Conservation (phyloP, 1,140 invertebrate species). For the Pogonomyrmex californicus region DNA sequence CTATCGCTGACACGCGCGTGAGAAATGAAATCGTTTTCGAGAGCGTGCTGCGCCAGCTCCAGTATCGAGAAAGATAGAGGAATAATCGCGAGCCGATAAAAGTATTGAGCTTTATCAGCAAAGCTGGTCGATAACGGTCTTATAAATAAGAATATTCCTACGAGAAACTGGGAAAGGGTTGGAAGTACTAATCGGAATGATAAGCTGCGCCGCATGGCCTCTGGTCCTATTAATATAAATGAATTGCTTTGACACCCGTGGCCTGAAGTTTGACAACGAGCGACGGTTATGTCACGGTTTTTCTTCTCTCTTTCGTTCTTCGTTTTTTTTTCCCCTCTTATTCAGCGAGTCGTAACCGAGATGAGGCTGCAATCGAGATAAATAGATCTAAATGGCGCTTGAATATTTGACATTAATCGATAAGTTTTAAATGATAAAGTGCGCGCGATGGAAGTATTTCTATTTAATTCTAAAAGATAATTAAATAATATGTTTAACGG, state of each 20-base stretch:
- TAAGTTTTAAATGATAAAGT: not conserved
- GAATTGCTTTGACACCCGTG: slow-evolving; percentile 75
- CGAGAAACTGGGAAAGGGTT: slow-evolving; percentile 3
- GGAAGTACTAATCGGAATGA: slow-evolving; percentile 70
- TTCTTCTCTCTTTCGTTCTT: not conserved
- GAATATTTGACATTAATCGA: not conserved
- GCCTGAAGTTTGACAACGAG: not conserved
- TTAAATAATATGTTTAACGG: not conserved
- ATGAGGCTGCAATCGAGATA: not conserved
- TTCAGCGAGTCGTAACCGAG: not conserved
- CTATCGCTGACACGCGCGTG: slow-evolving; percentile 20
- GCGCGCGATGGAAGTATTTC: too few relatives aligned
- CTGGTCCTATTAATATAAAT: slow-evolving; percentile 79
- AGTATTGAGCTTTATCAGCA: slow-evolving; percentile 66
- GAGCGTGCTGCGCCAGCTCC: slow-evolving; percentile 16
- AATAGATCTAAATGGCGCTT: not conserved
- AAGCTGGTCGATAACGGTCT: slow-evolving; percentile 66
- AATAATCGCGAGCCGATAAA: slow-evolving; percentile 71
- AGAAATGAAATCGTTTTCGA: slow-evolving; percentile 64
- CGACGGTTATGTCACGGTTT: not conserved
- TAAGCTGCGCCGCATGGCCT: slow-evolving; percentile 64
- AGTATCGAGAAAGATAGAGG: slow-evolving; percentile 55
- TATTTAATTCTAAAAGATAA: too few relatives aligned
- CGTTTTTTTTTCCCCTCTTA: not conserved
- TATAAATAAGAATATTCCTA: slow-evolving; percentile 67